Percentiles rank a stretch among this genome's conserved stretches.
These are phyloP conservation scores for Pelodytes ibericus DNA, from an alignment of 2,797 vertebrate genomes.

Conservation along the genomic window DNA sequence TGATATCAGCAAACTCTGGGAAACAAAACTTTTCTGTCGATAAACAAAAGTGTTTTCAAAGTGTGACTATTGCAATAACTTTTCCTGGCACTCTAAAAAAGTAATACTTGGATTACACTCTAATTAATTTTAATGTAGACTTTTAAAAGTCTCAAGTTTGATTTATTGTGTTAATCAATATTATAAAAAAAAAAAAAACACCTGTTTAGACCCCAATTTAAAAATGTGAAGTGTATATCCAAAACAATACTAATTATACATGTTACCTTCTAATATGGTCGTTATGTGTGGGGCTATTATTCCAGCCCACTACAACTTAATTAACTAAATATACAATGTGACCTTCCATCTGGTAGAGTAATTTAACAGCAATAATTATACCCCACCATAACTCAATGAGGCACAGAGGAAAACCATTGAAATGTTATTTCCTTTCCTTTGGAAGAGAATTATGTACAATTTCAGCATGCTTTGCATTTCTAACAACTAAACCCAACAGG, in stretches of 20 bases:
- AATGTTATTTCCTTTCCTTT: slow-evolving; percentile 91
- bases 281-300: slow-evolving; percentile 69
- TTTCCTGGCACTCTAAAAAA: neutral
- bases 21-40: neutral
- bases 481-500: slow-evolving; percentile 80
- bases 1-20: too few relatives aligned
- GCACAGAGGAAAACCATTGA: slow-evolving; percentile 88
- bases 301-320: slow-evolving; percentile 77
- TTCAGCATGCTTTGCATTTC: slow-evolving; percentile 82
- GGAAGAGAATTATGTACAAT: slow-evolving; percentile 87
- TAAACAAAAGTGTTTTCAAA: neutral
- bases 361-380: slow-evolving; percentile 87
- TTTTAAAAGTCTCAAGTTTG: neutral
- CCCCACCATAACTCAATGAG: slow-evolving; percentile 85
- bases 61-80: neutral
- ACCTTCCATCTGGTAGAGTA: slow-evolving; percentile 83
- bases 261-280: slow-evolving; percentile 67
- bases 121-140: neutral
- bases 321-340: slow-evolving; percentile 81
- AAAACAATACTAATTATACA: slow-evolving; percentile 63
- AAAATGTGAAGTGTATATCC: slow-evolving; percentile 35
- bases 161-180: slow-evolving; percentile 56
- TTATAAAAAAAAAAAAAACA: slow-evolving; percentile 42
- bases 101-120: neutral
- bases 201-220: slow-evolving; percentile 59